Evolutionary conservation across 2,113 vertebrate genomes (phyloP).

Genomic region (Chamaea fasciata): DNA sequence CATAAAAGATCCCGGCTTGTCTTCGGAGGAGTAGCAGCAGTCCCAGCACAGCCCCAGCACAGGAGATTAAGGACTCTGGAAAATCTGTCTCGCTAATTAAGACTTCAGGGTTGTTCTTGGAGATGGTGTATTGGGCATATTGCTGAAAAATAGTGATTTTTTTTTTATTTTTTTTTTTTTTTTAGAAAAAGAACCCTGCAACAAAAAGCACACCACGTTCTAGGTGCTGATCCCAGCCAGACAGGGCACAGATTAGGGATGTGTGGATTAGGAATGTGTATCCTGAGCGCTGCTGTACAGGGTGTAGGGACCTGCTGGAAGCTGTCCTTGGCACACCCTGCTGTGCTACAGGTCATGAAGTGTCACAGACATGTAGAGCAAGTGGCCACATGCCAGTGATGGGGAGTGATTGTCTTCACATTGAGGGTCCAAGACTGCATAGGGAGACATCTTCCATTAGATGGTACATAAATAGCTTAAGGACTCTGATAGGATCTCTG

Average conservation of each 20-base stretch:
- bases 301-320: not conserved
- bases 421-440: not conserved
- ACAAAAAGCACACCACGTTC: rapidly evolving
- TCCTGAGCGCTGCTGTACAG: rapidly evolving
- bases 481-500: constrained; percentile 1
- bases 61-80: constrained; percentile 28
- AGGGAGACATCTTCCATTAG: not conserved
- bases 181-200: not conserved
- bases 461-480: not conserved
- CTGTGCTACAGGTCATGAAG: rapidly evolving
- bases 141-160: not conserved
- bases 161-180: too few relatives aligned
- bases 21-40: not conserved
- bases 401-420: not conserved
- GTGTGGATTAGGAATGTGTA: rapidly evolving
- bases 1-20: not conserved
- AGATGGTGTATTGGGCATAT: not conserved
- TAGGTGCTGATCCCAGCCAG: not conserved
- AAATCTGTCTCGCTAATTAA: constrained; percentile 43
- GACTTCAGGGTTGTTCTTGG: not conserved
- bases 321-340: not conserved
- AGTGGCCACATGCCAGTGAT: not conserved
- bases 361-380: rapidly evolving
- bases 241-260: rapidly evolving
- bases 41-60: not conserved